Percentiles rank a stretch among this genome's conserved stretches.
These are phyloP conservation scores for Piaya cayana DNA, from an alignment of 2,113 vertebrate species.

Conservation along the genomic window DNA sequence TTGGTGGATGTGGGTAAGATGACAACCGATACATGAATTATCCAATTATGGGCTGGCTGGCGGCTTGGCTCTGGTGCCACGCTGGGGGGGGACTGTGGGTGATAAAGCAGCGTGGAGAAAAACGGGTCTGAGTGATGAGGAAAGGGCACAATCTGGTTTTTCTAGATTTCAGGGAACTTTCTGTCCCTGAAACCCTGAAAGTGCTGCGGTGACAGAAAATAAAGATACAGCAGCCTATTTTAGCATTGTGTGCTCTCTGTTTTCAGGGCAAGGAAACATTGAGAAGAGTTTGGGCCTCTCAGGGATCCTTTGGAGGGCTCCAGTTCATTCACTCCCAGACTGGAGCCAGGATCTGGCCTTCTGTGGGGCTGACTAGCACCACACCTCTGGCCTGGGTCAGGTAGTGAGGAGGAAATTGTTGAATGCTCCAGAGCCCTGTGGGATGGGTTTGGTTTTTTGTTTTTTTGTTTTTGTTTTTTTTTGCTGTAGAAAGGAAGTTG, in stretches of 20 bases:
- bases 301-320: neutral
- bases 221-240: neutral
- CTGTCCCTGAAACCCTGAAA: neutral
- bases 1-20: neutral
- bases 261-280: neutral
- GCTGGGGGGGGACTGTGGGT: neutral
- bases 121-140: neutral
- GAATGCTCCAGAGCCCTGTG: neutral
- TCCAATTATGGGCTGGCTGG: slow-evolving; percentile 11
- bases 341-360: neutral
- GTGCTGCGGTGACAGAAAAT: neutral
- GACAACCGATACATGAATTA: neutral
- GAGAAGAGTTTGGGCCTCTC: neutral
- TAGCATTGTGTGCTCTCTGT: neutral
- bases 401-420: rapidly evolving
- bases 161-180: neutral
- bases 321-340: too few species aligned
- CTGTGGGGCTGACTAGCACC: neutral
- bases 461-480: neutral
- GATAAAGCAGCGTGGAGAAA: neutral
- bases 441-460: too few species aligned
- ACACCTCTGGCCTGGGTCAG: neutral
- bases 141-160: neutral
- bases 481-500: neutral
- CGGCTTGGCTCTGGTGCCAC: slow-evolving; percentile 13